phyloP scores from a whole-genome alignment of 1,140 invertebrate species.

The Leptopilina boulardi region DNA sequence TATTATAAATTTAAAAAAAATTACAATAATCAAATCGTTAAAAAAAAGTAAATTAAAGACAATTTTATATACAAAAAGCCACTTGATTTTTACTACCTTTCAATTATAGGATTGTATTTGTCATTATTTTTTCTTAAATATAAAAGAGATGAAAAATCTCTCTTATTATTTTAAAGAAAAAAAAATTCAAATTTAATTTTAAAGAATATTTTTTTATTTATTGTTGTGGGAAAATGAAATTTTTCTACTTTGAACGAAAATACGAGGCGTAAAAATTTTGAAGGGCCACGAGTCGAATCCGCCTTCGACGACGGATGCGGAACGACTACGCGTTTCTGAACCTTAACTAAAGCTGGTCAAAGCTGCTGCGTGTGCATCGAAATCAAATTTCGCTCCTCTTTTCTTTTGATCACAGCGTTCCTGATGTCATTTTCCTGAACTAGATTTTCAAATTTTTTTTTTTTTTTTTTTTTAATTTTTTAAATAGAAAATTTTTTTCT shows the following conservation, averaged over 20 bases:
- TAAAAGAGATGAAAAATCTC: too few relatives aligned
- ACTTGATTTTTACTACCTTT: too few relatives aligned
- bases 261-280: conserved; percentile 1
- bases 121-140: too few relatives aligned
- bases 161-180: too few relatives aligned
- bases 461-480: not conserved
- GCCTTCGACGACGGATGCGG: conserved; percentile 61
- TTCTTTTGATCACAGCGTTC: conserved; percentile 48
- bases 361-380: conserved; percentile 50
- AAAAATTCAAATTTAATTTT: not conserved
- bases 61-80: too few relatives aligned
- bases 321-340: conserved; percentile 59
- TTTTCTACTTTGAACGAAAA: not conserved
- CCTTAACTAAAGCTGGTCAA: conserved; percentile 54
- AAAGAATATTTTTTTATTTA: not conserved
- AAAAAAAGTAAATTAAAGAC: too few relatives aligned
- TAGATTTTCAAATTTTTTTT: not conserved
- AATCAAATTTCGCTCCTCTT: conserved; percentile 64
- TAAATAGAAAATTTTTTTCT: not conserved
- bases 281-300: conserved; percentile 48
- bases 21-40: too few relatives aligned
- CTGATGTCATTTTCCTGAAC: not conserved
- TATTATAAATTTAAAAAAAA: too few relatives aligned
- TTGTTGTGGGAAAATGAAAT: not conserved
- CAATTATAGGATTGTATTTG: too few relatives aligned